Conservation (phyloP, 1,140 invertebrate species). For the Lasioglossum albipes region DNA sequence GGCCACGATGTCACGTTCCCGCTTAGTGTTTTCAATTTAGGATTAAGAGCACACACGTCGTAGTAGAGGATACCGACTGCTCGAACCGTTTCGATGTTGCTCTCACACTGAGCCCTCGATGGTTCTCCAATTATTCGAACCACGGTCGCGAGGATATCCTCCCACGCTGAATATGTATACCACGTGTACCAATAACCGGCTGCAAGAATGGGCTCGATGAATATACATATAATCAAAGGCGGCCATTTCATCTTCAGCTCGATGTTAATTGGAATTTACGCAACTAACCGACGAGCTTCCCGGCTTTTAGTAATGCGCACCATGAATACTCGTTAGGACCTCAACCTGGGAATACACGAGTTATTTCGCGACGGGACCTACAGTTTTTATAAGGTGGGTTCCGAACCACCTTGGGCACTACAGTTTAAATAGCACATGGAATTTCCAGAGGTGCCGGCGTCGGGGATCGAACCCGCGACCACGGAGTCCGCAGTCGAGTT, state of each 20-base stretch:
- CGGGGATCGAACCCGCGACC: too few species aligned
- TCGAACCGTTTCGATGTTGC: conserved; percentile 5
- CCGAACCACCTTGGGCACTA: too few species aligned
- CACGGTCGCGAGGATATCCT: not conserved
- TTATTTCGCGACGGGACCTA: too few species aligned
- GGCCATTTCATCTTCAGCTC: not conserved
- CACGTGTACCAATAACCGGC: not conserved
- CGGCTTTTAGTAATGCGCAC: not conserved
- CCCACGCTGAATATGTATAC: conserved; percentile 17
- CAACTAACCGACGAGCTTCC: not conserved
- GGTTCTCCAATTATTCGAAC: conserved; percentile 28
- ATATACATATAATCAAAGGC: not conserved
- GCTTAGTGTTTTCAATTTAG: conserved; percentile 11
- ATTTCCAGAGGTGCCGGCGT: too few species aligned
- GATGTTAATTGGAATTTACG: not conserved
- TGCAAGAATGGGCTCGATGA: conserved; percentile 1
- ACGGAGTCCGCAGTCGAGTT: too few species aligned
- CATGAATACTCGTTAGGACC: not conserved
- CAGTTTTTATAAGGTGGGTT: too few species aligned
- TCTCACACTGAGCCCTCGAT: not conserved
- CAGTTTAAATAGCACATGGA: too few species aligned
- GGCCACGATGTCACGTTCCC: not conserved
- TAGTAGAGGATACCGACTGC: not conserved
- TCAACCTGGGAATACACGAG: too few species aligned
- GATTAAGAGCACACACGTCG: conserved; percentile 4